Conservation (phyloP, 2,113 vertebrate species). For the Ciconia stormi region DNA sequence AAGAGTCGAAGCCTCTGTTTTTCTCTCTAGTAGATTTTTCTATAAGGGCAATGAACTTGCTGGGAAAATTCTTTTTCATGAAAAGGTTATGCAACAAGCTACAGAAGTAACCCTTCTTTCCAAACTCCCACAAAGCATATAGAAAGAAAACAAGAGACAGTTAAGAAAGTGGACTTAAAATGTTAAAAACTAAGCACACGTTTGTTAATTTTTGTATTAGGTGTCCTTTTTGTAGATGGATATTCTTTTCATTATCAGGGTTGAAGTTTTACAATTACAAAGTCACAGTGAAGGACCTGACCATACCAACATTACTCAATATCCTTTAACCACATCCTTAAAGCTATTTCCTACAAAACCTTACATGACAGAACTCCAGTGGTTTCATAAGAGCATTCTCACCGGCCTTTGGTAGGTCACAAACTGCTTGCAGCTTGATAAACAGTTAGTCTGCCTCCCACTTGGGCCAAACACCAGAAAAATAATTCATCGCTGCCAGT, state of each 20-base stretch:
- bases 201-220: not conserved
- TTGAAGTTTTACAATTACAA: not conserved
- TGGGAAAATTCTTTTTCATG: not conserved
- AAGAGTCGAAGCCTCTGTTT: not conserved
- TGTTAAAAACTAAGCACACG: fast-evolving
- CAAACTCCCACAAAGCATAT: not conserved
- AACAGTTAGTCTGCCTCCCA: not conserved
- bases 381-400: not conserved
- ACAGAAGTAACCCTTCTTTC: not conserved
- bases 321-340: not conserved
- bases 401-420: not conserved
- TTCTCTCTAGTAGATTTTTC: not conserved
- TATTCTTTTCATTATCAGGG: not conserved
- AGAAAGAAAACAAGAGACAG: not conserved
- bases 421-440: not conserved
- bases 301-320: not conserved
- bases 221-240: not conserved
- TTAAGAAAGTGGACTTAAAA: not conserved
- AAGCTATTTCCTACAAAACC: not conserved
- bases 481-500: not conserved
- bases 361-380: not conserved
- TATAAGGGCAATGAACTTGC: not conserved
- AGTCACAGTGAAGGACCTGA: not conserved
- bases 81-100: not conserved
- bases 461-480: not conserved